A percentile compares a stretch with the other conserved stretches of the same genome.
These are phyloP conservation scores for Lepidonotus clava DNA, from an alignment of 2,888 invertebrate genomes.

Conservation along the genomic window DNA sequence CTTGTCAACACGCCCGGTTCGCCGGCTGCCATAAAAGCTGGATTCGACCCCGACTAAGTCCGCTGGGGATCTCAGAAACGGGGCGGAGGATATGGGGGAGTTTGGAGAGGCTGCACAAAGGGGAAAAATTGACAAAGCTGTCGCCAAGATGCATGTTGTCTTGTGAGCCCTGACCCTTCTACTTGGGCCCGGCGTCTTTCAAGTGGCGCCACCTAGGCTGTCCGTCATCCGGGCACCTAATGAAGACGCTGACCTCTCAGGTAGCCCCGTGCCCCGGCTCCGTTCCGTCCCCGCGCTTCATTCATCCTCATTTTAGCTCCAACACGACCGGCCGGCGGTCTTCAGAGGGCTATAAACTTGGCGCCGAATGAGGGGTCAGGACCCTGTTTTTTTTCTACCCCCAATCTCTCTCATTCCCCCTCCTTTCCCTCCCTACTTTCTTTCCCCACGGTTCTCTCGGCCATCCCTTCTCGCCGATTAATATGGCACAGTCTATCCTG, in stretches of 20 bases:
- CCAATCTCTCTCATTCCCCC: too few species aligned
- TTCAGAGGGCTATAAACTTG: constrained; percentile 38
- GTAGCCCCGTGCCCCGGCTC: not conserved
- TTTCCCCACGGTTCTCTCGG: not conserved
- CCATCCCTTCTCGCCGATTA: not conserved
- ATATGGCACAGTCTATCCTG: not conserved
- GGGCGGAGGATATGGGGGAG: not conserved
- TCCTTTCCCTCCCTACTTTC: too few species aligned
- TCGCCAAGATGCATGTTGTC: not conserved
- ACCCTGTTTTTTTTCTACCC: constrained; percentile 8
- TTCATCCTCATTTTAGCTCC: constrained; percentile 50
- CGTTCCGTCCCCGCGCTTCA: not conserved
- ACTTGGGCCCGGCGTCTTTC: not conserved
- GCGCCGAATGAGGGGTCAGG: constrained; percentile 43
- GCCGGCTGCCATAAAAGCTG: constrained; percentile 25
- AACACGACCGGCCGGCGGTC: not conserved
- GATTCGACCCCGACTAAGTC: constrained; percentile 2
- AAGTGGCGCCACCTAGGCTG: not conserved
- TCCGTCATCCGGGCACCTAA: constrained; percentile 35
- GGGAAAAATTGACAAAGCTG: not conserved
- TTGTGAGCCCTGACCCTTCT: constrained; percentile 35
- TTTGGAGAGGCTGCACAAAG: not conserved
- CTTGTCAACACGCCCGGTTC: not conserved
- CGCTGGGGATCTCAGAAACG: not conserved
- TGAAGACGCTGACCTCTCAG: constrained; percentile 50